Evolutionary conservation across 2,113 vertebrate genomes (phyloP).

Genomic region (Zosterops japonicus): DNA sequence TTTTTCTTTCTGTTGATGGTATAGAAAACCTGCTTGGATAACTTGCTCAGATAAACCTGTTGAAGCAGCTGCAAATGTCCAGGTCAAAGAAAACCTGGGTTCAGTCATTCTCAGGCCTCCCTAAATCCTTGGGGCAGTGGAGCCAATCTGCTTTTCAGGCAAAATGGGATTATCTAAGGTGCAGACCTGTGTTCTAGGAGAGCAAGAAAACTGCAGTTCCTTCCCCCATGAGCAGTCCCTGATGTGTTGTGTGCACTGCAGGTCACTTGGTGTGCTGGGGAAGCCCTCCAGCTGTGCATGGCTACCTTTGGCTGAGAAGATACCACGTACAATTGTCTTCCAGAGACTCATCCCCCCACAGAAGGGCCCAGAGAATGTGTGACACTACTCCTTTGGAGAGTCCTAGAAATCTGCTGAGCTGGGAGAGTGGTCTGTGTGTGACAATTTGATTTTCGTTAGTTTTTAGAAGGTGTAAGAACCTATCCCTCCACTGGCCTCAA

Average conservation of each 20-base stretch:
- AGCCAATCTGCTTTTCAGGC: not conserved
- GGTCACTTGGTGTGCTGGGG: not conserved
- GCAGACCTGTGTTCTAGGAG: not conserved
- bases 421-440: rapidly evolving
- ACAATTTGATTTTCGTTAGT: not conserved
- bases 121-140: not conserved
- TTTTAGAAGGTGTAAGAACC: not conserved
- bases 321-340: rapidly evolving
- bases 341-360: not conserved
- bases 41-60: not conserved
- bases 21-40: not conserved
- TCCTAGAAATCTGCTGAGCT: not conserved
- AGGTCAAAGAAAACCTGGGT: not conserved
- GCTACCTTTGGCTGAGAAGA: not conserved
- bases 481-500: not conserved
- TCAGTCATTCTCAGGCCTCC: not conserved
- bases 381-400: not conserved
- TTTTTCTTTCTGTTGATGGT: not conserved
- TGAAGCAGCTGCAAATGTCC: not conserved
- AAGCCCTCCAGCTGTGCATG: not conserved
- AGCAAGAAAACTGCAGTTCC: not conserved
- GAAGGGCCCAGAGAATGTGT: not conserved
- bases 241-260: rapidly evolving
- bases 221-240: not conserved
- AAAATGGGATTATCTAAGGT: not conserved